phyloP scores from a whole-genome alignment of 2,888 invertebrate species.

The Diaperis boleti region DNA sequence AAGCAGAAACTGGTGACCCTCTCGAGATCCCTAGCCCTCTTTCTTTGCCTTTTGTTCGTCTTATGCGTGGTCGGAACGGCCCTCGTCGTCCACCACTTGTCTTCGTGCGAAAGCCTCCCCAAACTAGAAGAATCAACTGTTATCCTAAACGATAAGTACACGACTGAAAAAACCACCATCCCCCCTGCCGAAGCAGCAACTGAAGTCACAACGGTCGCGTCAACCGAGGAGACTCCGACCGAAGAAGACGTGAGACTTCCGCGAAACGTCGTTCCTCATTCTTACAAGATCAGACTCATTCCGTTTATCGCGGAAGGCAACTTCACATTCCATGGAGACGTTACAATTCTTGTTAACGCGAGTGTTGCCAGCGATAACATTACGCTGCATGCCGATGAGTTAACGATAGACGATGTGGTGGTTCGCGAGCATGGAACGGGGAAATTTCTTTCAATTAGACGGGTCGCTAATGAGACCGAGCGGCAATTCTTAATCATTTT shows the following conservation, averaged over 20 bases:
- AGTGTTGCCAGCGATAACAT: constrained; percentile 74
- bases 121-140: constrained; percentile 65
- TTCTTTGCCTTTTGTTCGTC: constrained; percentile 74
- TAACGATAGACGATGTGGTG: constrained; percentile 71
- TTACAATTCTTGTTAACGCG: constrained; percentile 74
- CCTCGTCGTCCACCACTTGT: constrained; percentile 82
- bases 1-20: constrained; percentile 74
- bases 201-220: too few relatives aligned
- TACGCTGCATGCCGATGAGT: constrained; percentile 80
- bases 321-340: constrained; percentile 83
- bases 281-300: constrained; percentile 77
- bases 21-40: constrained; percentile 73
- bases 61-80: constrained; percentile 78
- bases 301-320: constrained; percentile 82
- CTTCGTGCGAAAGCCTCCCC: constrained; percentile 73
- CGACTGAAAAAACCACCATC: constrained; percentile 43
- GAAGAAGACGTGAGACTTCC: constrained; percentile 76
- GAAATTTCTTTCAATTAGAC: constrained; percentile 27
- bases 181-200: neutral
- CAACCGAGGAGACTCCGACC: too few relatives aligned
- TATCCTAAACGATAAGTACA: constrained; percentile 50
- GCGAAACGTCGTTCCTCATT: constrained; percentile 74
- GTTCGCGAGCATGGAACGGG: constrained; percentile 43
- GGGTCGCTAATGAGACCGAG: constrained; percentile 68
- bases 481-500: constrained; percentile 79